These are phyloP conservation scores for Beaufortia kweichowensis DNA, from an alignment of 2,113 vertebrate genomes.

Conservation along the genomic window DNA sequence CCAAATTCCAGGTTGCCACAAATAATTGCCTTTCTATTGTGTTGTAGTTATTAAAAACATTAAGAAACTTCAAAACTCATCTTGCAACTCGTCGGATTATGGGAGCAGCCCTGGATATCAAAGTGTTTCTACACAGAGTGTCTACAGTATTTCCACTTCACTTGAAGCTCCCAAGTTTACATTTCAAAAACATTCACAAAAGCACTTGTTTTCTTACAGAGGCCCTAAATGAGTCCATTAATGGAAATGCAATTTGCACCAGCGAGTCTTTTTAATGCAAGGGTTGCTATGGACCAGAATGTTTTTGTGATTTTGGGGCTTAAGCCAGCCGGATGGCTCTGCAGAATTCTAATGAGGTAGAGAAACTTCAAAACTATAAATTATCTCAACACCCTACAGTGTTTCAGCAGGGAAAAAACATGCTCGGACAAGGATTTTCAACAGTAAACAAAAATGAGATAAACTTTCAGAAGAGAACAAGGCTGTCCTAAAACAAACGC, in stretches of 20 bases:
- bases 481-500: not conserved
- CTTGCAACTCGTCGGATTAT: not conserved
- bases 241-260: conserved; percentile 28
- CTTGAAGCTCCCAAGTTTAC: not conserved
- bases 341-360: conserved; percentile 31
- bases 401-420: not conserved
- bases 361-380: conserved; percentile 40
- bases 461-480: not conserved
- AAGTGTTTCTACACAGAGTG: not conserved
- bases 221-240: conserved; percentile 31
- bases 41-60: too few relatives aligned
- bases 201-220: conserved; percentile 7
- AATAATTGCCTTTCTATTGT: too few relatives aligned
- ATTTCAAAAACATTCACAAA: conserved; percentile 3
- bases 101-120: not conserved
- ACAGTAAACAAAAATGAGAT: not conserved
- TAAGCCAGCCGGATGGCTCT: conserved; percentile 23
- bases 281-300: conserved; percentile 34
- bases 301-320: conserved; percentile 39
- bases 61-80: not conserved
- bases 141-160: not conserved
- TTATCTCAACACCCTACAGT: conserved; percentile 20
- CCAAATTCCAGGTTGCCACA: not conserved
- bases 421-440: not conserved
- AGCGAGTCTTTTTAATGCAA: conserved; percentile 28